A percentile compares a stretch with the other conserved stretches of the same genome.
These are phyloP conservation scores for Catajapyx aquilonaris DNA, from an alignment of 1,140 invertebrate genomes.

Conservation along the genomic window DNA sequence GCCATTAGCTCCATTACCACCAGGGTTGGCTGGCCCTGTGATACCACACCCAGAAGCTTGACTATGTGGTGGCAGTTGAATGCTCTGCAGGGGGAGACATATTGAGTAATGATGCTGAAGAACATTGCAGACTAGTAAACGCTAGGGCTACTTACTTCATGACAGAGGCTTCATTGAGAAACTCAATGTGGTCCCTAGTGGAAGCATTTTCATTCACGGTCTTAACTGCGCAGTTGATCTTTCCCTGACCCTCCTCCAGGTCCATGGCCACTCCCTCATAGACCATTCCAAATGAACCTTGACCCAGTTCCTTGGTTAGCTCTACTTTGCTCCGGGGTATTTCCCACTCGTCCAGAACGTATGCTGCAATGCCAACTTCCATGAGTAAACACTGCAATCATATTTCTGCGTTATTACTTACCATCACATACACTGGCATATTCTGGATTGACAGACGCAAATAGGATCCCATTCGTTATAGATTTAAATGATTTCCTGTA, in stretches of 20 bases:
- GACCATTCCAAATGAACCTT: slow-evolving; percentile 93
- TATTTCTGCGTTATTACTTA: too few species aligned
- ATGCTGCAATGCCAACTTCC: too few species aligned
- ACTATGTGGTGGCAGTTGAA: slow-evolving; percentile 90
- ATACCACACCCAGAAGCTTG: slow-evolving; percentile 79
- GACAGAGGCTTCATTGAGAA: slow-evolving; percentile 87
- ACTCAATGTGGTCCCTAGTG: slow-evolving; percentile 65
- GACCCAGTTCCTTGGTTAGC: slow-evolving; percentile 59
- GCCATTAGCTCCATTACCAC: slow-evolving; percentile 97
- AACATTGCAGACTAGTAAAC: too few species aligned
- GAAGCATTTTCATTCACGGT: slow-evolving; percentile 80
- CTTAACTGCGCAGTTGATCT: slow-evolving; percentile 73
- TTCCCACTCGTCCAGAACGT: slow-evolving; percentile 90
- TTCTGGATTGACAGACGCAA: slow-evolving; percentile 25
- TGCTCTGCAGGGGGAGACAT: too few species aligned
- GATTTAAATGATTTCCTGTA: too few species aligned
- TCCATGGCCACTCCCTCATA: slow-evolving; percentile 43
- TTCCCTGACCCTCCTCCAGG: slow-evolving; percentile 24
- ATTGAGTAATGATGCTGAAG: too few species aligned
- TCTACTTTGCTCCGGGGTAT: slow-evolving; percentile 63
- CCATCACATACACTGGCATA: slow-evolving; percentile 20
- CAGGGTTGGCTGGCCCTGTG: slow-evolving; percentile 61
- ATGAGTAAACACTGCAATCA: too few species aligned
- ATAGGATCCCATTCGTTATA: background rate
- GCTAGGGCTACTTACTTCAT: slow-evolving; percentile 55